phyloP scores from a whole-genome alignment of 1,140 invertebrate species.

The Drosophila melanica region DNA sequence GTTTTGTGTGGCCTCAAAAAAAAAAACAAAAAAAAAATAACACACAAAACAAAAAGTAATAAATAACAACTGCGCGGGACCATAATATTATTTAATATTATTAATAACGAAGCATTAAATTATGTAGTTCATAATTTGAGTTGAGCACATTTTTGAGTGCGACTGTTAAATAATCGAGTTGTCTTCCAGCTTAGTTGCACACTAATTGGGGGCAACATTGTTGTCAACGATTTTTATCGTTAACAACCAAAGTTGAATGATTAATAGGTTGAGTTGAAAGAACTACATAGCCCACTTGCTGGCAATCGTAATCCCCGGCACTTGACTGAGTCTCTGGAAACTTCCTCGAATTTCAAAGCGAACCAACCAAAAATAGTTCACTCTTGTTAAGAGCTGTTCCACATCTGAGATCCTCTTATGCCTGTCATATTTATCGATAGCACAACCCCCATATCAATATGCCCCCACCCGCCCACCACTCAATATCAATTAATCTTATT shows the following conservation, averaged over 20 bases:
- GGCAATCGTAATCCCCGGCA: slow-evolving; percentile 12
- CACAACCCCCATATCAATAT: slow-evolving; percentile 11
- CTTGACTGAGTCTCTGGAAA: slow-evolving; percentile 9
- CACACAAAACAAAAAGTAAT: slow-evolving; percentile 26
- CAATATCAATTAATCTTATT: slow-evolving; percentile 81
- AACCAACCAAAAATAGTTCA: slow-evolving; percentile 22
- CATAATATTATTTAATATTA: slow-evolving; percentile 73
- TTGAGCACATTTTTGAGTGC: slow-evolving; percentile 11
- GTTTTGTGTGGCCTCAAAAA: slow-evolving; percentile 70
- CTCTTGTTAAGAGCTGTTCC: slow-evolving; percentile 26
- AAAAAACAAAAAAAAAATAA: slow-evolving; percentile 6
- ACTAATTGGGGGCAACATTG: slow-evolving; percentile 26
- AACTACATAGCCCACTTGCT: not conserved
- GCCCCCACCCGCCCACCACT: slow-evolving; percentile 8
- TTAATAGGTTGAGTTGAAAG: slow-evolving; percentile 14
- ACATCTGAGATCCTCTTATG: slow-evolving; percentile 75
- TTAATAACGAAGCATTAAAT: slow-evolving; percentile 49
- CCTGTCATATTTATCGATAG: slow-evolving; percentile 61
- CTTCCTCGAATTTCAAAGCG: not conserved
- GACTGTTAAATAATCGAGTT: slow-evolving; percentile 25
- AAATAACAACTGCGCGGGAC: slow-evolving; percentile 19
- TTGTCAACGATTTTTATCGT: slow-evolving; percentile 20
- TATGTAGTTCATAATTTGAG: slow-evolving; percentile 32
- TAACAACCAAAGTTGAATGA: slow-evolving; percentile 16
- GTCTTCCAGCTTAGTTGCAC: not conserved